phyloP scores from a whole-genome alignment of 1,140 invertebrate species.

The Apolygus lucorum region DNA sequence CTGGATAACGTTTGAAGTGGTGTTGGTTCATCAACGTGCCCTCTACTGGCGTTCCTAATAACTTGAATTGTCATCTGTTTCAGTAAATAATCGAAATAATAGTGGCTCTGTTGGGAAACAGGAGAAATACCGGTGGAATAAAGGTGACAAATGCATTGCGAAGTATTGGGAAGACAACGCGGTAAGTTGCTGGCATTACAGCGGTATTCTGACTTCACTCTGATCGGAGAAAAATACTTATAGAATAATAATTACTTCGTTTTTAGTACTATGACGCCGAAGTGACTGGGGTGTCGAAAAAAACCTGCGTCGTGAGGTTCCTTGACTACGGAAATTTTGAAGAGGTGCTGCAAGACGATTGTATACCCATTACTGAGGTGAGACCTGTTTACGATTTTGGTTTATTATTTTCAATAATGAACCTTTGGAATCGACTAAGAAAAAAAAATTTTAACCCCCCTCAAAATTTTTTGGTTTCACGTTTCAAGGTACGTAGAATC shows the following conservation, averaged over 20 bases:
- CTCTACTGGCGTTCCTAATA: too few relatives aligned
- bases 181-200: constrained; percentile 50
- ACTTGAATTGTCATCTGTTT: neutral
- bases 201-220: too few relatives aligned
- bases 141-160: constrained; percentile 73
- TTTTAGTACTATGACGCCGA: constrained; percentile 69
- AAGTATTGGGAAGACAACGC: constrained; percentile 88
- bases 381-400: too few relatives aligned
- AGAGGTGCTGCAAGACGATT: constrained; percentile 71
- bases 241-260: too few relatives aligned
- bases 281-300: constrained; percentile 65
- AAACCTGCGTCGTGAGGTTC: constrained; percentile 75
- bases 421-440: too few relatives aligned
- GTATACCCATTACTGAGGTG: constrained; percentile 52
- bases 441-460: too few relatives aligned
- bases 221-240: too few relatives aligned
- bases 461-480: too few relatives aligned
- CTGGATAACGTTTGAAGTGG: neutral
- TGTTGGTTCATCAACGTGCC: neutral
- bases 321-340: constrained; percentile 81
- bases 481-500: too few relatives aligned
- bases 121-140: constrained; percentile 52
- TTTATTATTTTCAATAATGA: too few relatives aligned
- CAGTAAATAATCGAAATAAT: constrained; percentile 13
- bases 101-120: constrained; percentile 20